Evolutionary conservation across 2,113 vertebrate genomes (phyloP).

Genomic region (Zapus hudsonius): DNA sequence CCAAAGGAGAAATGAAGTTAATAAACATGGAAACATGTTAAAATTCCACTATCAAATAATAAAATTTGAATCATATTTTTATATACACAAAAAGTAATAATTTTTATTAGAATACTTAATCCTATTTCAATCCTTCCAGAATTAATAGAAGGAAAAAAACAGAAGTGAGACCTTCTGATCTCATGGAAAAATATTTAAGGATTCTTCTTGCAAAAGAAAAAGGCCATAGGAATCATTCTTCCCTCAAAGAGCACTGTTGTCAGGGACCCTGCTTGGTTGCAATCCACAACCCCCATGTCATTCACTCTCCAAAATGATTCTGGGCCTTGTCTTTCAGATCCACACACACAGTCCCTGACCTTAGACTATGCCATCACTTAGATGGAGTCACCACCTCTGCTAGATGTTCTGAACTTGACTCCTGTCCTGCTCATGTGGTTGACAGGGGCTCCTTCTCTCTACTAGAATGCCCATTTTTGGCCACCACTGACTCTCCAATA

Average conservation of each 20-base stretch:
- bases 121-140: background rate
- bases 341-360: background rate
- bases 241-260: background rate
- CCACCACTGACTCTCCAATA: background rate
- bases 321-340: background rate
- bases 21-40: background rate
- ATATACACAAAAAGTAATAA: slow-evolving; percentile 13
- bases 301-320: background rate
- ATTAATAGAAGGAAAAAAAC: background rate
- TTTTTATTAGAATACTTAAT: background rate
- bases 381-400: background rate
- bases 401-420: background rate
- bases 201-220: slow-evolving; percentile 2
- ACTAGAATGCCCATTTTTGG: background rate
- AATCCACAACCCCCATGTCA: background rate
- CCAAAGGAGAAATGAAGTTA: slow-evolving; percentile 19
- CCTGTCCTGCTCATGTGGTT: background rate
- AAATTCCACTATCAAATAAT: slow-evolving; percentile 44
- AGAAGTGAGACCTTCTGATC: background rate
- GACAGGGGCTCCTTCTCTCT: background rate
- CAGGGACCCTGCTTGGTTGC: background rate
- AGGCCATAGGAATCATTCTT: background rate
- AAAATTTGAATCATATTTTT: slow-evolving; percentile 36
- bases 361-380: background rate
- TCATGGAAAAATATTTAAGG: background rate